These are phyloP conservation scores for Drosophila azteca DNA, from an alignment of 1,140 invertebrate genomes.

Conservation along the genomic window DNA sequence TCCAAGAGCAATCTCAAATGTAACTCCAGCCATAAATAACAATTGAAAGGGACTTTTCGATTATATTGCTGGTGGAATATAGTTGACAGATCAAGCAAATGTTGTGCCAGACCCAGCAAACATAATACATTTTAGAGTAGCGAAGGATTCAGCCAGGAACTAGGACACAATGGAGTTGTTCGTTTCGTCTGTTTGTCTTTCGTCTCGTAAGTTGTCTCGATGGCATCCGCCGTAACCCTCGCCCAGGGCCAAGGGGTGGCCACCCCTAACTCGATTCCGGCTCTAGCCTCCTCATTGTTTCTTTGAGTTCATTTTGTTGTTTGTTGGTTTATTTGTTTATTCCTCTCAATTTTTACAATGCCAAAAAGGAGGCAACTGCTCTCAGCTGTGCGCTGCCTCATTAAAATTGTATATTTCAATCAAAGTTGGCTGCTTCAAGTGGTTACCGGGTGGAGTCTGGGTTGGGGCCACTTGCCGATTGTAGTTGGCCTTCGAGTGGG, in stretches of 20 bases:
- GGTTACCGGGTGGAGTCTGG: slow-evolving; percentile 28
- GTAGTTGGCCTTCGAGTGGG: slow-evolving; percentile 16
- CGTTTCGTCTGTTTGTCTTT: slow-evolving; percentile 38
- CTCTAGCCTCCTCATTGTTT: slow-evolving; percentile 4
- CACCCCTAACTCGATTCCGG: slow-evolving; percentile 33
- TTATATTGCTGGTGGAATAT: no score
- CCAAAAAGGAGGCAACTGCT: slow-evolving; percentile 1
- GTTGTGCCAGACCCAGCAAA: slow-evolving; percentile 6
- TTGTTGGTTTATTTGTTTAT: slow-evolving; percentile 54
- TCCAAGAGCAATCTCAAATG: not conserved
- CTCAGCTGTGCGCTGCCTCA: slow-evolving; percentile 54
- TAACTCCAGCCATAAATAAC: not conserved
- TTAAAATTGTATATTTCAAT: slow-evolving; percentile 82
- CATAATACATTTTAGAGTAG: slow-evolving; percentile 41
- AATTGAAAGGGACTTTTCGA: not conserved
- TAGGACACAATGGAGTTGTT: slow-evolving; percentile 26
- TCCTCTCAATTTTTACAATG: slow-evolving; percentile 48
- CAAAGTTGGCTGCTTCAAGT: slow-evolving; percentile 69
- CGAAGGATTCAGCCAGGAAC: slow-evolving; percentile 8
- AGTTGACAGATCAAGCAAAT: no score
- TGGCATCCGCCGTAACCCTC: slow-evolving; percentile 25
- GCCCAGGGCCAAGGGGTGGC: not conserved
- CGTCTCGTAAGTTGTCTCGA: slow-evolving; percentile 46
- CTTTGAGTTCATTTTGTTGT: slow-evolving; percentile 51
- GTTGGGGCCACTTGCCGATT: slow-evolving; percentile 22